phyloP scores from a whole-genome alignment of 2,113 vertebrate genomes.

The Pedionomus torquatus region DNA sequence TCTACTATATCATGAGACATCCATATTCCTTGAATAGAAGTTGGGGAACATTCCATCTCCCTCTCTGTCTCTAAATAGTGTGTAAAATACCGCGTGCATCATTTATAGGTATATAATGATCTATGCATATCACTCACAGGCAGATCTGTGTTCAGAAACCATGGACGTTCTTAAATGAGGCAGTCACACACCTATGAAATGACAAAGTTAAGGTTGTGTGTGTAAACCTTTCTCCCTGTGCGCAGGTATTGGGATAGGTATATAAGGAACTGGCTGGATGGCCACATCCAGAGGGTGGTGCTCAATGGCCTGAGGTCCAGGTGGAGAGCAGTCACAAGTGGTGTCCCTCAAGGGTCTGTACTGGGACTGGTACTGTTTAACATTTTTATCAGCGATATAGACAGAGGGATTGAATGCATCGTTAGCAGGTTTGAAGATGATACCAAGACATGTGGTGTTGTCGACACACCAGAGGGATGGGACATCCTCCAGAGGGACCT shows the following conservation, averaged over 20 bases:
- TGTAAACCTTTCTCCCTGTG: background rate
- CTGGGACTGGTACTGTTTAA: too few species aligned
- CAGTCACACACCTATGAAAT: background rate
- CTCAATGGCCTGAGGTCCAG: too few species aligned
- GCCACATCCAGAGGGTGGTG: too few species aligned
- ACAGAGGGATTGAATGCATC: too few species aligned
- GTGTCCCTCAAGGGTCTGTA: too few species aligned
- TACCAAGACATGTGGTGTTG: too few species aligned
- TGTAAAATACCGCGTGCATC: slow-evolving; percentile 57
- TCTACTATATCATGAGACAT: slow-evolving; percentile 62
- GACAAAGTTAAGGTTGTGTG: background rate
- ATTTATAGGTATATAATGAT: slow-evolving; percentile 40
- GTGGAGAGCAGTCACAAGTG: too few species aligned
- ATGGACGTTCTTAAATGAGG: background rate
- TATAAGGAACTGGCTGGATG: too few species aligned
- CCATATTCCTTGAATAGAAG: slow-evolving; percentile 65
- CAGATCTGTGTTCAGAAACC: background rate
- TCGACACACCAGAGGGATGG: too few species aligned
- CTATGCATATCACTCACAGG: background rate
- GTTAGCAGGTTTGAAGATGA: too few species aligned
- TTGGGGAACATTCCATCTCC: slow-evolving; percentile 62
- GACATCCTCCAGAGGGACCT: too few species aligned
- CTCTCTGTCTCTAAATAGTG: slow-evolving; percentile 64
- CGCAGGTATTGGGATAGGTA: background rate
- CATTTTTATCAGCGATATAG: too few species aligned